A percentile compares a stretch with the other conserved stretches of the same genome.
Conservation (phyloP, 37 sponge, comb jelly and placozoan species). For the Eunapius fragilis region DNA sequence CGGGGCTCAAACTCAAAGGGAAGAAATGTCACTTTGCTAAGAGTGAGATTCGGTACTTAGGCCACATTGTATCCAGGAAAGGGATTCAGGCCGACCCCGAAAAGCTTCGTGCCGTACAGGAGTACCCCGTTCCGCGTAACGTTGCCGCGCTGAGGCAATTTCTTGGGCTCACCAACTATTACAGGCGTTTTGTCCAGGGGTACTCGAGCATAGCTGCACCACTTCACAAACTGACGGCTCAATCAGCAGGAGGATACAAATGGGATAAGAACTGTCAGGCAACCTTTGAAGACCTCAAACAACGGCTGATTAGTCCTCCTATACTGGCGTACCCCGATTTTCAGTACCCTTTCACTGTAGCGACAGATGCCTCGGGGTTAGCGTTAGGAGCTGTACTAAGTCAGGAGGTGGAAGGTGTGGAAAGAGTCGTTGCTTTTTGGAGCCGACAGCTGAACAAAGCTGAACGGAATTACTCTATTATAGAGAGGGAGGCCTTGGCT, state of each 20-base stretch:
- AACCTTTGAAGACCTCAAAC: conserved; percentile 35
- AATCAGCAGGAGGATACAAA: conserved; percentile 4
- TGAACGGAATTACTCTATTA: conserved; percentile 39
- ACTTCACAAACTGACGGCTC: conserved; percentile 17
- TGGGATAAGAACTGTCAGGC: conserved; percentile 16
- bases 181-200: conserved; percentile 22
- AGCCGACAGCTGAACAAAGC: conserved; percentile 33
- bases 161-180: conserved; percentile 43
- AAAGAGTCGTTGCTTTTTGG: conserved; percentile 37
- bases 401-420: conserved; percentile 27
- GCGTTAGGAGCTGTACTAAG: conserved; percentile 46
- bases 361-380: conserved; percentile 38
- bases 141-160: conserved; percentile 27
- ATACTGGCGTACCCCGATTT: conserved; percentile 38
- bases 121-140: conserved; percentile 30
- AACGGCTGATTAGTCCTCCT: conserved; percentile 8
- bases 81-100: conserved; percentile 21
- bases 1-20: conserved; percentile 20
- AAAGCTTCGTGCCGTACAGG: conserved; percentile 19
- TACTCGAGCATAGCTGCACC: conserved; percentile 44
- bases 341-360: not conserved
- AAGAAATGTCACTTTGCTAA: conserved; percentile 37
- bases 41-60: conserved; percentile 19
- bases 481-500: conserved; percentile 40
- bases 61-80: conserved; percentile 38